These are phyloP conservation scores for Paradoxurus hermaphroditus DNA, from an alignment of 2,113 vertebrate species.

Conservation along the genomic window DNA sequence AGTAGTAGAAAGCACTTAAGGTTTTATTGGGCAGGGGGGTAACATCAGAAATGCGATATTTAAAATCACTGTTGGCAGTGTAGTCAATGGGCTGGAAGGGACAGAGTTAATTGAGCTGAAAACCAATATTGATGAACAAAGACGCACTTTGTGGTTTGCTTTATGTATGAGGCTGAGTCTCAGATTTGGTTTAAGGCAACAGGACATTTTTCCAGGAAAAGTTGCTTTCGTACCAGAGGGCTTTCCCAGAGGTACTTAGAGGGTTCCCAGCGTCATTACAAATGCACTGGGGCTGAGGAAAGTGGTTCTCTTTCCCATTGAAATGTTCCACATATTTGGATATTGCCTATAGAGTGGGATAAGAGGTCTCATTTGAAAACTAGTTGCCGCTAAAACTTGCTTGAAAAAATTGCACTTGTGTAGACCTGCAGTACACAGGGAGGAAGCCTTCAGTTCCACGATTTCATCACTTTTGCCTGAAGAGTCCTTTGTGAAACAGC, in stretches of 20 bases:
- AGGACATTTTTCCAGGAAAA: conserved; percentile 19
- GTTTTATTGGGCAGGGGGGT: background rate
- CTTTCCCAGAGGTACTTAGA: background rate
- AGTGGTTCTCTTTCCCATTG: background rate
- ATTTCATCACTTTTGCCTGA: background rate
- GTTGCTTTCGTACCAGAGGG: background rate
- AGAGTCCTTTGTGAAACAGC: background rate
- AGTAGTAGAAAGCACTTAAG: background rate
- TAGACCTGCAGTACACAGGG: background rate
- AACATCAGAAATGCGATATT: conserved; percentile 32
- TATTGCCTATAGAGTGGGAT: background rate
- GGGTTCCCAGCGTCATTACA: background rate
- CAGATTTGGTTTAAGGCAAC: background rate
- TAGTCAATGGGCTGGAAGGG: conserved; percentile 29
- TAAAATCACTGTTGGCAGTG: background rate
- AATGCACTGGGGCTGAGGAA: background rate
- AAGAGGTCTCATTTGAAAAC: background rate
- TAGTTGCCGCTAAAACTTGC: background rate
- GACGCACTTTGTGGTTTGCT: conserved; percentile 33
- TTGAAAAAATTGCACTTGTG: background rate
- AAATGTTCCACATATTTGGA: background rate
- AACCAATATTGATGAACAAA: background rate
- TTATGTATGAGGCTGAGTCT: background rate
- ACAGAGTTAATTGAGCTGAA: conserved; percentile 45
- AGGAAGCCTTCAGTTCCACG: background rate